Percentiles rank a stretch among this genome's conserved stretches.
Evolutionary conservation across 2,888 invertebrate species (phyloP).

Genomic region (Synergus itoensis): DNA sequence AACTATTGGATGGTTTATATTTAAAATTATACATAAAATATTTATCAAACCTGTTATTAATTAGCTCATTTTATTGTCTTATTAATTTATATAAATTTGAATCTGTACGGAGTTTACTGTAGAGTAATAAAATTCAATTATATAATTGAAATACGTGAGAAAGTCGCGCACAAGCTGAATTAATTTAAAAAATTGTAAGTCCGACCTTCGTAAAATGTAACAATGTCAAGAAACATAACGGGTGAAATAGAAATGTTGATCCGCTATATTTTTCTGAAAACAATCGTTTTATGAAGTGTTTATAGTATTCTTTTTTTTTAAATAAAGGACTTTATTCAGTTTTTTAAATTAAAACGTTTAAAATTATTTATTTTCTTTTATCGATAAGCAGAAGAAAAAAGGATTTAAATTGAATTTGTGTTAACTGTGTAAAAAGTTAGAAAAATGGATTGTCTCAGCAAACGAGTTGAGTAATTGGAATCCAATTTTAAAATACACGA

Average conservation of each 20-base stretch:
- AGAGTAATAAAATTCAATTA: neutral
- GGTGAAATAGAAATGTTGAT: neutral
- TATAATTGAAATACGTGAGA: constrained; percentile 19
- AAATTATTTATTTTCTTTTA: neutral
- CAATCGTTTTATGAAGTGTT: neutral
- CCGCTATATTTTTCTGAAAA: neutral
- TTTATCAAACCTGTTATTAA: neutral
- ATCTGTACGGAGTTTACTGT: neutral
- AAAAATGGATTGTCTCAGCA: neutral
- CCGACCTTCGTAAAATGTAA: constrained; percentile 17
- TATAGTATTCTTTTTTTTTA: no score
- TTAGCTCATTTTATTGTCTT: neutral
- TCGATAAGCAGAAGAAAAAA: neutral
- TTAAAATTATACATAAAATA: no score
- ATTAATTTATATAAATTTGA: neutral
- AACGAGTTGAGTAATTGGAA: neutral
- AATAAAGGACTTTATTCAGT: no score
- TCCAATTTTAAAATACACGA: neutral
- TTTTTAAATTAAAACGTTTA: no score
- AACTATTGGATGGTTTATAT: no score
- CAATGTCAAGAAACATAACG: constrained; percentile 18
- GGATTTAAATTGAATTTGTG: neutral
- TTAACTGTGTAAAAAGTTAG: neutral
- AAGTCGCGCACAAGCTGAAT: constrained; percentile 3
- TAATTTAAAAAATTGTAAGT: constrained; percentile 28